Conservation (phyloP, 1,140 invertebrate genomes). For the Asbolus verrucosus region DNA sequence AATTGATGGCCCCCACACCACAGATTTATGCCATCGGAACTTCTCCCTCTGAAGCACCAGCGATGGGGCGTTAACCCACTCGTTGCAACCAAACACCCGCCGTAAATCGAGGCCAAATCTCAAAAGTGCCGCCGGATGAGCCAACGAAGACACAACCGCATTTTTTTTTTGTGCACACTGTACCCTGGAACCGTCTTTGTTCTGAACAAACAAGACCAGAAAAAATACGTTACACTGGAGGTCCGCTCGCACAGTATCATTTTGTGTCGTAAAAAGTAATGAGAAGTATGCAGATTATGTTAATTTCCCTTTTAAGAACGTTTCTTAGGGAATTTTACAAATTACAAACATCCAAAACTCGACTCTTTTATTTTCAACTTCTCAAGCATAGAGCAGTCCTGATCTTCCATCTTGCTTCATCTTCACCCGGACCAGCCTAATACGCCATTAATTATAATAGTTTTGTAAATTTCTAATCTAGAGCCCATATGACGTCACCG, state of each 20-base stretch:
- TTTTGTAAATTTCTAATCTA: neutral
- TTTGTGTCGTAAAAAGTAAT: conserved; percentile 22
- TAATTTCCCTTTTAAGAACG: neutral
- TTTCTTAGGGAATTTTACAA: conserved; percentile 11
- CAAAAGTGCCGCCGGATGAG: conserved; percentile 20
- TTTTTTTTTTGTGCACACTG: too few species aligned
- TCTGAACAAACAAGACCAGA: conserved; percentile 2
- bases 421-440: neutral
- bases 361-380: conserved; percentile 1
- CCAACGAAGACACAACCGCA: conserved; percentile 1
- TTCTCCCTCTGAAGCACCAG: neutral
- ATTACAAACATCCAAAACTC: conserved; percentile 8
- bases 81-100: conserved; percentile 14
- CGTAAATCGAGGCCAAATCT: conserved; percentile 12
- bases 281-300: conserved; percentile 23
- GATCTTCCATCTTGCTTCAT: too few species aligned
- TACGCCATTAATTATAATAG: neutral
- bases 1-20: neutral
- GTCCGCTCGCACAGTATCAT: conserved; percentile 21
- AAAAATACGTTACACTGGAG: conserved; percentile 6
- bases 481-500: neutral
- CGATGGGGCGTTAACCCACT: conserved; percentile 5
- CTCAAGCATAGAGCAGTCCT: too few species aligned
- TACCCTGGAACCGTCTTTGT: conserved; percentile 11
- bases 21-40: neutral